A percentile compares a stretch with the other conserved stretches of the same genome.
phyloP scores from a whole-genome alignment of 2,113 vertebrate genomes.

The Bufo gargarizans region DNA sequence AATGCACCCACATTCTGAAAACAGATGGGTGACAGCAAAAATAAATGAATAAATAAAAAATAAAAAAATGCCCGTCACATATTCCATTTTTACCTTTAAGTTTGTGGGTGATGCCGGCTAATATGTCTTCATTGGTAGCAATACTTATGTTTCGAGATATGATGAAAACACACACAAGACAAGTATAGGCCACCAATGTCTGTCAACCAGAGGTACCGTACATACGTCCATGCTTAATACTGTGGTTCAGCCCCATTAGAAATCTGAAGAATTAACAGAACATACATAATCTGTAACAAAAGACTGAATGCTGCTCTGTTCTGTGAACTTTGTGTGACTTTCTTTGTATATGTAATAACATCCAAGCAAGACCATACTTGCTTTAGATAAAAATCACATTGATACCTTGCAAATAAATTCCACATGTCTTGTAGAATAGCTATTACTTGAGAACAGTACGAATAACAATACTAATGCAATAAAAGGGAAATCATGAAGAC shows the following conservation, averaged over 20 bases:
- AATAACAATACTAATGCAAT: conserved; percentile 24
- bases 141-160: too few relatives aligned
- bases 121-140: too few relatives aligned
- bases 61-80: too few relatives aligned
- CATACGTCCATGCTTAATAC: not conserved
- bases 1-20: too few relatives aligned
- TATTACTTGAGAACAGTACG: conserved; percentile 37
- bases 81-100: too few relatives aligned
- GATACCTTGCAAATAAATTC: conserved; percentile 54
- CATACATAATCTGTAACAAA: not conserved
- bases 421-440: conserved; percentile 49
- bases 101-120: too few relatives aligned
- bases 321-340: conserved; percentile 44
- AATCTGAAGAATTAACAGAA: not conserved
- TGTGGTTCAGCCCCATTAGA: not conserved
- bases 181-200: too few relatives aligned
- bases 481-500: not conserved
- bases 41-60: too few relatives aligned
- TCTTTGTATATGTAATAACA: conserved; percentile 33
- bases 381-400: conserved; percentile 55
- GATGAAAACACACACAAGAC: too few relatives aligned
- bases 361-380: conserved; percentile 18
- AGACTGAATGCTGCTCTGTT: not conserved
- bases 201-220: too few relatives aligned
- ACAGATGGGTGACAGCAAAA: too few relatives aligned